A percentile compares a stretch with the other conserved stretches of the same genome.
Conservation (phyloP, 2,113 vertebrate genomes). For the Nesoenas mayeri region DNA sequence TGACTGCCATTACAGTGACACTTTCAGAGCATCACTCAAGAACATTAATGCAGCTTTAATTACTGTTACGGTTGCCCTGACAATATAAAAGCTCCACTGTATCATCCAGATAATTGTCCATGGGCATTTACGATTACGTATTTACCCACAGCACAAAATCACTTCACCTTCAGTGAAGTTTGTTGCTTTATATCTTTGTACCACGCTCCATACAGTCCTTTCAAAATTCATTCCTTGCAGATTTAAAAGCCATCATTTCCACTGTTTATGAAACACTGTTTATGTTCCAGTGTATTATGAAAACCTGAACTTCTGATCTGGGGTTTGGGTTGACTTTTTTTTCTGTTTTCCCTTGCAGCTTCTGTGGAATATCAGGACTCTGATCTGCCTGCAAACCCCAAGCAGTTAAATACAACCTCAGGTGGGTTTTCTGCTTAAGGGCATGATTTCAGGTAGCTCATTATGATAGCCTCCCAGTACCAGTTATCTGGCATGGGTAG, state of each 20-base stretch:
- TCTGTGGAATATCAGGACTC: slow-evolving; percentile 2
- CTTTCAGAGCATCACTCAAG: slow-evolving; percentile 4
- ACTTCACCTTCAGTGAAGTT: not conserved
- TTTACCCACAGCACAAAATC: not conserved
- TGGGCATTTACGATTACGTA: not conserved
- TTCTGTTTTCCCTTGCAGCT: not conserved
- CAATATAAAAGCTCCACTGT: not conserved
- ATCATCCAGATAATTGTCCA: not conserved
- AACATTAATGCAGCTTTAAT: slow-evolving; percentile 24
- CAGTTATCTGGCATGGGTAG: not conserved
- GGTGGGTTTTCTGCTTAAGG: not conserved
- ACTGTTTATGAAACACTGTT: not conserved
- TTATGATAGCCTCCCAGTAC: not conserved
- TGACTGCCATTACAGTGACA: not conserved
- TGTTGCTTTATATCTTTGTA: not conserved
- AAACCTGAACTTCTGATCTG: not conserved
- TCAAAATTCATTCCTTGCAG: not conserved
- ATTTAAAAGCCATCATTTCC: not conserved
- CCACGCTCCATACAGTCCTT: not conserved
- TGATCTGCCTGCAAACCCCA: not conserved
- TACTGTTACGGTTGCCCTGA: not conserved
- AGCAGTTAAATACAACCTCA: not conserved
- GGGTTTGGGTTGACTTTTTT: not conserved
- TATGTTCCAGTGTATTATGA: not conserved
- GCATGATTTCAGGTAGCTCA: not conserved